These are phyloP conservation scores for Dolichallabes microphthalmus DNA, from an alignment of 2,113 vertebrate genomes.

Conservation along the genomic window DNA sequence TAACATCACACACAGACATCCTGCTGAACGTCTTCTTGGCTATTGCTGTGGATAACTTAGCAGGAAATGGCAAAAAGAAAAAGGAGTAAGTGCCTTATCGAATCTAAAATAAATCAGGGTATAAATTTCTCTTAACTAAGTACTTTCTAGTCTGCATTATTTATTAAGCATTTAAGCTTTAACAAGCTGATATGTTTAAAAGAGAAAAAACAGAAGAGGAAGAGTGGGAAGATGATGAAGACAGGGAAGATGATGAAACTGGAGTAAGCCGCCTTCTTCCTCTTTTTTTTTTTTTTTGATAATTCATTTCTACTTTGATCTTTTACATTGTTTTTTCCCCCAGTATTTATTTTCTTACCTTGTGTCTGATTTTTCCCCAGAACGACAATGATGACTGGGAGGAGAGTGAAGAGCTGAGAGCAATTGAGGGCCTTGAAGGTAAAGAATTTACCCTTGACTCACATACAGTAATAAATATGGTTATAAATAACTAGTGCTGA, in stretches of 20 bases:
- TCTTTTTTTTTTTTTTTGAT: too few species aligned
- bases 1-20: constrained; percentile 66
- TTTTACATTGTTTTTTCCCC: not conserved
- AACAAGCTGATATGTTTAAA: constrained; percentile 1
- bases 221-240: constrained; percentile 56
- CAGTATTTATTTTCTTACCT: not conserved
- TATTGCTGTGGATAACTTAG: constrained; percentile 76
- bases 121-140: not conserved
- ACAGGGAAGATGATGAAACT: constrained; percentile 54
- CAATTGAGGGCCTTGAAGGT: constrained; percentile 56
- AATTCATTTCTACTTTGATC: not conserved
- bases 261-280: constrained; percentile 14
- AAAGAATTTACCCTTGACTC: not conserved
- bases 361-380: constrained; percentile 42
- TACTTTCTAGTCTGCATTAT: not conserved
- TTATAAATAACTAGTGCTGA: too few species aligned
- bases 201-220: constrained; percentile 54
- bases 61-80: constrained; percentile 68
- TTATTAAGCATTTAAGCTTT: not conserved
- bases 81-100: constrained; percentile 62
- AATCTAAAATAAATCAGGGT: not conserved
- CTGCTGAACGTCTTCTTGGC: constrained; percentile 77
- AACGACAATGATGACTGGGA: constrained; percentile 57
- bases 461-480: not conserved
- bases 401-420: constrained; percentile 54